phyloP scores from a whole-genome alignment of 2,113 vertebrate genomes.

The Neotoma lepida region DNA sequence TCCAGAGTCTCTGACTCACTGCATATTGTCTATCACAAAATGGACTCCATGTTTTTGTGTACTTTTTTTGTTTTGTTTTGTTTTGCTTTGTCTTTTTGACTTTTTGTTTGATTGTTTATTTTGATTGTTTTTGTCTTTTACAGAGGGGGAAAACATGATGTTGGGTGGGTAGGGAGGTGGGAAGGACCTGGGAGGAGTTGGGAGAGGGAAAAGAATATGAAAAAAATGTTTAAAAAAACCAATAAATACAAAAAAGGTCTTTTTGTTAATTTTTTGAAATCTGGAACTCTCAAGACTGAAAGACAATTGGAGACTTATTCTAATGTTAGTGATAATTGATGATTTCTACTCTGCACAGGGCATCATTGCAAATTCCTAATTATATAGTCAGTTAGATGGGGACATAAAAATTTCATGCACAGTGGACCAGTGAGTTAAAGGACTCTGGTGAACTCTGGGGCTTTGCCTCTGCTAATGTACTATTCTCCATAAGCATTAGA shows the following conservation, averaged over 20 bases:
- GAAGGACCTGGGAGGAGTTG: background rate
- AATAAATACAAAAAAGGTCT: background rate
- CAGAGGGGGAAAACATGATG: background rate
- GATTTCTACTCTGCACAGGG: background rate
- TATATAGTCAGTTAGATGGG: background rate
- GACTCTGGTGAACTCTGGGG: background rate
- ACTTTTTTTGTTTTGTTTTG: background rate
- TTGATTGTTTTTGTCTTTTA: background rate
- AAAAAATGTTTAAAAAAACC: background rate
- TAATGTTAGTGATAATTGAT: background rate
- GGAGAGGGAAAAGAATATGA: background rate
- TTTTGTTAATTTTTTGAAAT: background rate
- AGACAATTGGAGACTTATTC: background rate
- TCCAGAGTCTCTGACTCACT: background rate
- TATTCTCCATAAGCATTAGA: fast-evolving
- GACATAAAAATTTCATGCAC: fast-evolving
- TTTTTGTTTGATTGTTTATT: background rate
- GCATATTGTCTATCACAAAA: background rate
- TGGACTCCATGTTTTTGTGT: background rate
- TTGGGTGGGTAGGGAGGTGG: background rate
- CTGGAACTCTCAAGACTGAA: background rate
- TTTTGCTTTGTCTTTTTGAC: background rate
- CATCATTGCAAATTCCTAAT: background rate
- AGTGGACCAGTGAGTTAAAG: background rate
- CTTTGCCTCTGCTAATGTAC: background rate